Conservation (phyloP, 2,113 vertebrate species). For the Leuciscus idus region DNA sequence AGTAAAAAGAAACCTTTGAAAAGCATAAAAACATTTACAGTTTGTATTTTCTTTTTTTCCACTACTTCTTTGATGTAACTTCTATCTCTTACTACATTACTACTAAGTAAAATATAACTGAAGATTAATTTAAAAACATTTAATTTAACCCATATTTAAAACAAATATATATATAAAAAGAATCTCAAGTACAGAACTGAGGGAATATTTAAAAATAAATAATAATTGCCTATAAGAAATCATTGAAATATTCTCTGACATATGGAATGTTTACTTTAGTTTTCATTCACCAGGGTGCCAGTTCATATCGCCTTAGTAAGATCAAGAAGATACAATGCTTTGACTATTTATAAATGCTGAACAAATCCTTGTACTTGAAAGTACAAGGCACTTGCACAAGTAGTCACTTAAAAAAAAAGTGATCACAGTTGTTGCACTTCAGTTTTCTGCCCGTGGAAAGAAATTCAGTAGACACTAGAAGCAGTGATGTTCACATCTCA, state of each 20-base stretch:
- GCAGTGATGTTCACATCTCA: constrained; percentile 82
- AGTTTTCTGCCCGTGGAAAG: not conserved
- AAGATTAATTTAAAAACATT: not conserved
- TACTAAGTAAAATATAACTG: not conserved
- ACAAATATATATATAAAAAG: too few relatives aligned
- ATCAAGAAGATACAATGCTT: constrained; percentile 1
- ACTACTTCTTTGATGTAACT: not conserved
- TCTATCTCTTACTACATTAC: not conserved
- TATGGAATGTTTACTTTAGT: not conserved
- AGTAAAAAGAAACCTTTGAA: not conserved
- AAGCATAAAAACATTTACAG: not conserved
- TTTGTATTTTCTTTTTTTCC: not conserved
- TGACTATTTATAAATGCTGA: constrained; percentile 14
- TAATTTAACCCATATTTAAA: too few relatives aligned
- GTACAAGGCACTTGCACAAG: not conserved
- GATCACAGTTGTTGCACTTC: constrained; percentile 24
- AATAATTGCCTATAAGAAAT: not conserved
- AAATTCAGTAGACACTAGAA: not conserved
- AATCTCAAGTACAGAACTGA: not conserved
- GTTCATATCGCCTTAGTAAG: not conserved
- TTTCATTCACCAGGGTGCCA: not conserved
- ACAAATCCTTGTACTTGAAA: constrained; percentile 9
- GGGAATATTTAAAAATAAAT: not conserved
- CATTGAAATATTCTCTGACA: not conserved
- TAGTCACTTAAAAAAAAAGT: constrained; percentile 18